These are phyloP conservation scores for Hartigia nigra DNA, from an alignment of 2,888 invertebrate species.

Conservation along the genomic window DNA sequence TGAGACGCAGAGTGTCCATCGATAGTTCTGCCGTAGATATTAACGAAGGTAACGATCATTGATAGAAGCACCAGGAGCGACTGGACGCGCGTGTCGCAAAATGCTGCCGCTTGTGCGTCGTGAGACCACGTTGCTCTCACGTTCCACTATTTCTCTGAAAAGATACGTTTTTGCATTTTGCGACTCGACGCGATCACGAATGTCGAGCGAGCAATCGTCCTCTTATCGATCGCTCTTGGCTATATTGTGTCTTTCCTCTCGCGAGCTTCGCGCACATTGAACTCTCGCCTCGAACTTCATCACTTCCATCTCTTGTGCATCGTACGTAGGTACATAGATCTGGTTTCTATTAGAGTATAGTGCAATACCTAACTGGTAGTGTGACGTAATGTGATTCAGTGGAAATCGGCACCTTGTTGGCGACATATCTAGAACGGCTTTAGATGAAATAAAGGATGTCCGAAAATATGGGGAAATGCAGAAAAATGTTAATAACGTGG, in stretches of 20 bases:
- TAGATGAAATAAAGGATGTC: constrained; percentile 28
- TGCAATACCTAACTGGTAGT: neutral
- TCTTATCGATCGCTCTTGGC: constrained; percentile 32
- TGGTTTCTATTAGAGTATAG: neutral
- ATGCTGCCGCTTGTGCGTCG: neutral
- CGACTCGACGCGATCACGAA: constrained; percentile 24
- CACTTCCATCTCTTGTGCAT: neutral
- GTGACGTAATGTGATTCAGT: neutral
- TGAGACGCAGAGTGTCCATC: constrained; percentile 68
- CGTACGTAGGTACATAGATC: neutral
- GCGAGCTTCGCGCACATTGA: constrained; percentile 39
- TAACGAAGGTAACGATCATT: constrained; percentile 67
- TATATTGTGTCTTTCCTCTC: constrained; percentile 37
- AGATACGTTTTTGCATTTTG: constrained; percentile 21
- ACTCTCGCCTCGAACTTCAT: neutral
- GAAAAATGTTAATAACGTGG: neutral
- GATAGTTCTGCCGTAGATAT: constrained; percentile 71
- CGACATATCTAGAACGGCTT: constrained; percentile 28
- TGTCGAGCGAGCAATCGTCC: neutral
- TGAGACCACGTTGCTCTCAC: neutral
- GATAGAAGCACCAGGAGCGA: constrained; percentile 11
- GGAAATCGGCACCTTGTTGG: constrained; percentile 51
- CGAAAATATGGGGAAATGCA: constrained; percentile 12
- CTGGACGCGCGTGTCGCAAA: neutral
- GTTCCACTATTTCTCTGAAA: neutral